Conservation (phyloP, 2,888 invertebrate genomes). For the Plebejus argus region DNA sequence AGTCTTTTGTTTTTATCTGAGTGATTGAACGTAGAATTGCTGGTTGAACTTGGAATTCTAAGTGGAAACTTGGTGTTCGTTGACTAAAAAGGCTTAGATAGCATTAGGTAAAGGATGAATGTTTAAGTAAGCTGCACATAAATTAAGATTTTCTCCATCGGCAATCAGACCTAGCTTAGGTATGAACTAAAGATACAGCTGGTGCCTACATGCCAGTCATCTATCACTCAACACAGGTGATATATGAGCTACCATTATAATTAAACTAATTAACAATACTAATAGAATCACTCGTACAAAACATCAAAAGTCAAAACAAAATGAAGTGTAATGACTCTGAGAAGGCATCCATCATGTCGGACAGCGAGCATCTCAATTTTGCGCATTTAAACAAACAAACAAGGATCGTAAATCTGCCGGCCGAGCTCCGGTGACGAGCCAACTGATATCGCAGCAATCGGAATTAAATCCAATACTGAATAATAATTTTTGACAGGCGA, state of each 20-base stretch:
- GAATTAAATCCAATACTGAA: slow-evolving; percentile 52
- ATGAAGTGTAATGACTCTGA: background rate
- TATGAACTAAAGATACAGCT: no score
- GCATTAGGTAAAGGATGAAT: no score
- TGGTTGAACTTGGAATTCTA: no score
- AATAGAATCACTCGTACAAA: background rate
- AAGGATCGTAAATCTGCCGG: slow-evolving; percentile 51
- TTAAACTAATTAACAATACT: background rate
- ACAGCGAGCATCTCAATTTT: slow-evolving; percentile 45
- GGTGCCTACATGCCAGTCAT: no score
- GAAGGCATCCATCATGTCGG: slow-evolving; percentile 11
- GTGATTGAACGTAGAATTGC: background rate
- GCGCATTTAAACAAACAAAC: slow-evolving; percentile 60
- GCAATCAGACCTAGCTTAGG: no score
- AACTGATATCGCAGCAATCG: slow-evolving; percentile 57
- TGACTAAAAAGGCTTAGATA: no score
- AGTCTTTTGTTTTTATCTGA: background rate
- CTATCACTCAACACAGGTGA: background rate
- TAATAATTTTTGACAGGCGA: slow-evolving; percentile 60
- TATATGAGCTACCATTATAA: background rate
- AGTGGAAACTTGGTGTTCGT: no score
- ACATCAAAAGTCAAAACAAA: background rate
- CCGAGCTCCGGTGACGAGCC: slow-evolving; percentile 55
- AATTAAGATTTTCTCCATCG: no score
- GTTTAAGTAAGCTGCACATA: no score